These are phyloP conservation scores for Vulpes lagopus DNA, from an alignment of 2,113 vertebrate genomes.

Conservation along the genomic window DNA sequence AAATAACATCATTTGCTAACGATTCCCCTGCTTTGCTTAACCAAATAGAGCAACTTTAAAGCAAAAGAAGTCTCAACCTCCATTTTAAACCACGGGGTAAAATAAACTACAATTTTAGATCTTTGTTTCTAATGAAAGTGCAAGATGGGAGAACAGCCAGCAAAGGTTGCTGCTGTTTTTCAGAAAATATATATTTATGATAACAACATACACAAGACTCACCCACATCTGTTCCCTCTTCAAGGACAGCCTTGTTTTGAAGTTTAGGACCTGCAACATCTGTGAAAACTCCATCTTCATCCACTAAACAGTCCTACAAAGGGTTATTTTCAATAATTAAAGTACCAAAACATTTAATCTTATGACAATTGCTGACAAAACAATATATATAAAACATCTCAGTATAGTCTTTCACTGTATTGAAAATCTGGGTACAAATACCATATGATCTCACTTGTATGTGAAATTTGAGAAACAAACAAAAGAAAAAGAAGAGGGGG, in stretches of 20 bases:
- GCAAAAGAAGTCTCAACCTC: neutral
- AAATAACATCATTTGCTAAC: neutral
- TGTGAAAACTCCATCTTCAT: conserved; percentile 93
- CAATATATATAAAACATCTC: neutral
- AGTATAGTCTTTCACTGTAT: neutral
- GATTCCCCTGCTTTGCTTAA: neutral
- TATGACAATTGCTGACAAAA: neutral
- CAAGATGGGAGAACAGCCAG: neutral
- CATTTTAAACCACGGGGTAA: neutral
- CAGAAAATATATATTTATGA: neutral
- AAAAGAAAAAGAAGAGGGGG: too few relatives aligned
- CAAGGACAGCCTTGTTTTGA: conserved; percentile 91
- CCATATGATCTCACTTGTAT: neutral
- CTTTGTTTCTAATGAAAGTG: neutral
- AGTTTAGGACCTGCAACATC: conserved; percentile 93
- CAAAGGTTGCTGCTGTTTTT: neutral
- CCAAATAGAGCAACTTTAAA: neutral
- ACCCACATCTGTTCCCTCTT: conserved; percentile 94
- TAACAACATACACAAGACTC: conserved; percentile 65
- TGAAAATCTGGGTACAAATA: neutral
- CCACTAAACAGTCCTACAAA: conserved; percentile 94
- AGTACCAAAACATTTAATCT: neutral
- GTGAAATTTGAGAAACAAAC: too few relatives aligned
- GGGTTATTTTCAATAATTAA: neutral
- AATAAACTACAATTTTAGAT: neutral